Conservation (phyloP, 2,888 invertebrate species). For the Vesta saturnalis region DNA sequence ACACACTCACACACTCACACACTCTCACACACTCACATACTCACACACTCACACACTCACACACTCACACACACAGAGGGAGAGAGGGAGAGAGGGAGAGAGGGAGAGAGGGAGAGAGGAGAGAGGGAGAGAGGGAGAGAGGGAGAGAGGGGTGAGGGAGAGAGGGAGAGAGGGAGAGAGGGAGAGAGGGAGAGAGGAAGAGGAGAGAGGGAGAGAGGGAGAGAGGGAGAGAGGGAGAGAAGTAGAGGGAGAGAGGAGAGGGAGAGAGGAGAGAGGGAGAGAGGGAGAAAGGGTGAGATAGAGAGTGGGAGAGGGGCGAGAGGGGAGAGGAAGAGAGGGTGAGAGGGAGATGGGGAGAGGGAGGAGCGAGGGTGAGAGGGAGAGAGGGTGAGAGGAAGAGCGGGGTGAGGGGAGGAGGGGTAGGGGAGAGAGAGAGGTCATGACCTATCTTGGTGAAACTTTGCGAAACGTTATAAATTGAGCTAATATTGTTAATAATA, state of each 20-base stretch:
- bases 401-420: neutral
- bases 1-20: too few relatives aligned
- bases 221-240: neutral
- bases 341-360: neutral
- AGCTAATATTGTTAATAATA: too few relatives aligned
- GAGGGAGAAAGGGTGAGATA: neutral
- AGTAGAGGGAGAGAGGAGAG: neutral
- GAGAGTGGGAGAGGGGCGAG: neutral
- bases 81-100: too few relatives aligned
- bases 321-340: neutral
- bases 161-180: too few relatives aligned
- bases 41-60: too few relatives aligned
- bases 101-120: too few relatives aligned
- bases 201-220: neutral
- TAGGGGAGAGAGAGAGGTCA: neutral
- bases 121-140: too few relatives aligned
- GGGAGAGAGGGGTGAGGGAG: too few relatives aligned
- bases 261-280: neutral
- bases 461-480: too few relatives aligned
- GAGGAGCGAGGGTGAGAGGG: neutral
- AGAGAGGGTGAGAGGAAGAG: neutral
- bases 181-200: neutral
- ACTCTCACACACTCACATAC: too few relatives aligned
- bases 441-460: too few relatives aligned
- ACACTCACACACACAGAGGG: too few relatives aligned